Conservation (phyloP, 2,797 vertebrate genomes). For the Lates japonicus region DNA sequence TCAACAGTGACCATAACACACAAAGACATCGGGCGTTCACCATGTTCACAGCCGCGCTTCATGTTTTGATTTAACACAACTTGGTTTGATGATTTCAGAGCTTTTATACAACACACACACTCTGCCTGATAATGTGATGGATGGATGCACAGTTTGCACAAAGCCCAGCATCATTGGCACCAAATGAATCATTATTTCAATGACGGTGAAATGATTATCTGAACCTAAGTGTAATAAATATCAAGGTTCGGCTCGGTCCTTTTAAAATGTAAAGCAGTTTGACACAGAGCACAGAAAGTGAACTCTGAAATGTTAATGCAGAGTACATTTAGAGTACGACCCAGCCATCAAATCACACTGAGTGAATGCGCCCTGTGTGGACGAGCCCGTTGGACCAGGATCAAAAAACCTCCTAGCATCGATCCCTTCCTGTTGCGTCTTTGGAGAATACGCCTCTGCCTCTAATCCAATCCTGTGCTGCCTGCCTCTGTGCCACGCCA, state of each 20-base stretch:
- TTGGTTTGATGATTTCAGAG: background rate
- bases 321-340: slow-evolving; percentile 37
- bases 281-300: slow-evolving; percentile 27
- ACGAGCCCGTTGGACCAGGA: slow-evolving; percentile 57
- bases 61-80: background rate
- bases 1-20: background rate
- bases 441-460: slow-evolving; percentile 60
- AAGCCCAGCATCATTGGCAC: slow-evolving; percentile 19
- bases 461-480: slow-evolving; percentile 55
- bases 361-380: slow-evolving; percentile 47
- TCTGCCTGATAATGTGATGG: background rate
- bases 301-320: slow-evolving; percentile 54
- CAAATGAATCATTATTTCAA: slow-evolving; percentile 1
- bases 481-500: slow-evolving; percentile 51
- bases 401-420: slow-evolving; percentile 69
- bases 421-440: slow-evolving; percentile 69
- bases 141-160: slow-evolving; percentile 5
- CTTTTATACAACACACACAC: background rate
- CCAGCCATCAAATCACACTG: slow-evolving; percentile 41
- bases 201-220: background rate
- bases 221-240: slow-evolving; percentile 11
- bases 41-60: background rate
- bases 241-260: slow-evolving; percentile 18
- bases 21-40: background rate
- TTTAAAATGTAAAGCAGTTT: slow-evolving; percentile 42